Conservation (phyloP, 1,140 invertebrate species). For the Lysiphlebus fabarum region DNA sequence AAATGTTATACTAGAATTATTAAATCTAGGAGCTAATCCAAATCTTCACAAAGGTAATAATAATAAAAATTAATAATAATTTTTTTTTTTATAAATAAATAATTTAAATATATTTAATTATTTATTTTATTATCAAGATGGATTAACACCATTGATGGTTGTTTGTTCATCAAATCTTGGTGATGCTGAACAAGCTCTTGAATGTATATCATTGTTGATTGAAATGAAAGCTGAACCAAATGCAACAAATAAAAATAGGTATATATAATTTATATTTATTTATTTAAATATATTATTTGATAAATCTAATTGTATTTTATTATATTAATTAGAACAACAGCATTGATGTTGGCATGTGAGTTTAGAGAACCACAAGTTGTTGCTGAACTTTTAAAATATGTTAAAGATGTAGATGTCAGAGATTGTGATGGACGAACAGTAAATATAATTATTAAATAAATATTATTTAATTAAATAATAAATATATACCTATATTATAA, state of each 20-base stretch:
- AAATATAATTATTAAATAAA: constrained; percentile 13
- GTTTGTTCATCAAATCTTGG: constrained; percentile 34
- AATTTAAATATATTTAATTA: constrained; percentile 5
- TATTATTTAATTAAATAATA: background rate
- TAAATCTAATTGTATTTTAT: constrained; percentile 18
- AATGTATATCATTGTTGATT: constrained; percentile 40
- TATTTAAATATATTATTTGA: constrained; percentile 14
- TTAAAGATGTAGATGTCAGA: constrained; percentile 54
- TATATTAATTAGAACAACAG: constrained; percentile 47
- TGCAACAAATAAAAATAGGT: constrained; percentile 36
- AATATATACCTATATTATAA: no score
- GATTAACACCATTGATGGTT: constrained; percentile 57
- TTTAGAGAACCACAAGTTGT: constrained; percentile 49
- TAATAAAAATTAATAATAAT: background rate
- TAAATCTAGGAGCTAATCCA: constrained; percentile 43
- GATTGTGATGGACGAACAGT: constrained; percentile 59
- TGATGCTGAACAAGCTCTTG: constrained; percentile 28
- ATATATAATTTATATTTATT: constrained; percentile 17
- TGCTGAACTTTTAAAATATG: constrained; percentile 47
- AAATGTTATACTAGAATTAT: constrained; percentile 38
- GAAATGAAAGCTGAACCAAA: constrained; percentile 40
- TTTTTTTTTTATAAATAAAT: constrained; percentile 13
- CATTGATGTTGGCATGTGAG: constrained; percentile 57
- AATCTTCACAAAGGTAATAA: constrained; percentile 44
- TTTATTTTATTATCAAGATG: constrained; percentile 45